Percentiles rank a stretch among this genome's conserved stretches.
These are phyloP conservation scores for Parauchenoglanis punctatus DNA, from an alignment of 2,797 vertebrate species.

Conservation along the genomic window DNA sequence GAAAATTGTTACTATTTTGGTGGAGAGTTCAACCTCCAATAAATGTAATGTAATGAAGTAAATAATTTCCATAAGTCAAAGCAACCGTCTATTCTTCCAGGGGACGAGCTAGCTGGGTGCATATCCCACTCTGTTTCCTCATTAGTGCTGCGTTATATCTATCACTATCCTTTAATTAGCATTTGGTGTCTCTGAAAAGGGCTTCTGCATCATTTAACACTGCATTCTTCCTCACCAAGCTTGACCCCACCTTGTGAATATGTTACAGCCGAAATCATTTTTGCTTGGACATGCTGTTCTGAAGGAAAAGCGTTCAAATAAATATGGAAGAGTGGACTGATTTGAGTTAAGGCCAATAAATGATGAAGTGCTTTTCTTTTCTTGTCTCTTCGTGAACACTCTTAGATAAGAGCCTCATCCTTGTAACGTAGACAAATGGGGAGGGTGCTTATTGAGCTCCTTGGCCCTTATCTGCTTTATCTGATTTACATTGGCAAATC, in stretches of 20 bases:
- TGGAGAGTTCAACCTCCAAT: background rate
- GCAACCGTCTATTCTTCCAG: slow-evolving; percentile 8
- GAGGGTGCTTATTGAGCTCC: slow-evolving; percentile 73
- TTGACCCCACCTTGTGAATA: slow-evolving; percentile 15
- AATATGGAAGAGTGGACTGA: background rate
- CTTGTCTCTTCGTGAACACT: slow-evolving; percentile 63
- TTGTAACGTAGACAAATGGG: slow-evolving; percentile 76
- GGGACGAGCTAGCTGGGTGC: slow-evolving; percentile 26
- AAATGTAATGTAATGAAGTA: background rate
- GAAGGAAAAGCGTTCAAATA: background rate
- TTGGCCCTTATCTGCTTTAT: slow-evolving; percentile 78
- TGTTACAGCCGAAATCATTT: background rate
- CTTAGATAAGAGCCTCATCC: slow-evolving; percentile 67
- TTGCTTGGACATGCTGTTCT: background rate
- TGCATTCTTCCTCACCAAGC: slow-evolving; percentile 19
- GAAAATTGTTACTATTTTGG: background rate
- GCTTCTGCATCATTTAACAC: slow-evolving; percentile 36
- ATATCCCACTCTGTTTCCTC: slow-evolving; percentile 34
- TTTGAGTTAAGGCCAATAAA: slow-evolving; percentile 10
- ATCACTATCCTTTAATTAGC: slow-evolving; percentile 49
- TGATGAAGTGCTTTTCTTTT: slow-evolving; percentile 18
- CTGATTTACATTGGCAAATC: slow-evolving; percentile 86
- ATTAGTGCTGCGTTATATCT: slow-evolving; percentile 48
- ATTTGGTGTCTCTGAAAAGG: slow-evolving; percentile 54
- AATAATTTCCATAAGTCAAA: background rate